A percentile compares a stretch with the other conserved stretches of the same genome.
phyloP scores from a whole-genome alignment of 2,888 invertebrate genomes.

The Orchesella flavescens region DNA sequence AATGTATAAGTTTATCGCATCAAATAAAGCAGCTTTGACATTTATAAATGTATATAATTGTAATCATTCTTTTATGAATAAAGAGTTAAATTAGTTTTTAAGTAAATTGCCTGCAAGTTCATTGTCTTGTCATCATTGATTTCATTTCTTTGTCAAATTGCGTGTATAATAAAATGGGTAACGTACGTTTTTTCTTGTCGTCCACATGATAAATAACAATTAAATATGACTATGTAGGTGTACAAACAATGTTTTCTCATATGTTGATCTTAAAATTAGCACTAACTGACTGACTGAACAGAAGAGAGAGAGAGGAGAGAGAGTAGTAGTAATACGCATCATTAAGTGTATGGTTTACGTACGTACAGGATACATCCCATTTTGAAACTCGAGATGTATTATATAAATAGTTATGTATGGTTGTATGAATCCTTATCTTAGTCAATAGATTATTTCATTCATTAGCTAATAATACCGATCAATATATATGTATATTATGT shows the following conservation, averaged over 20 bases:
- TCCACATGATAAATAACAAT: slow-evolving; percentile 23
- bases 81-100: slow-evolving; percentile 33
- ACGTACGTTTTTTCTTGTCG: slow-evolving; percentile 17
- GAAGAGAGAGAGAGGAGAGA: slow-evolving; percentile 10
- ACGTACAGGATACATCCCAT: no score
- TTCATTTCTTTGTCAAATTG: slow-evolving; percentile 4
- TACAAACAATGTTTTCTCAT: neutral
- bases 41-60: slow-evolving; percentile 7
- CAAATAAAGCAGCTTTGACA: neutral
- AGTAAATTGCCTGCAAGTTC: slow-evolving; percentile 37
- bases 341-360: no score
- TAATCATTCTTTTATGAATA: neutral
- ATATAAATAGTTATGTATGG: neutral
- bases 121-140: slow-evolving; percentile 6
- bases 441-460: neutral
- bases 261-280: slow-evolving; percentile 33
- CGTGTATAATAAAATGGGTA: neutral
- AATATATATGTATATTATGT: no score
- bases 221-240: slow-evolving; percentile 10
- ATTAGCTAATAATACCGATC: slow-evolving; percentile 38
- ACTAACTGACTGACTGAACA: slow-evolving; percentile 53
- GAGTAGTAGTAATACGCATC: neutral
- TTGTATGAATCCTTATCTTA: neutral
- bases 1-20: neutral
- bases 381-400: no score